Percentiles rank a stretch among this genome's conserved stretches.
Conservation (phyloP, 1,140 invertebrate species). For the Lasaia peninsularis region DNA sequence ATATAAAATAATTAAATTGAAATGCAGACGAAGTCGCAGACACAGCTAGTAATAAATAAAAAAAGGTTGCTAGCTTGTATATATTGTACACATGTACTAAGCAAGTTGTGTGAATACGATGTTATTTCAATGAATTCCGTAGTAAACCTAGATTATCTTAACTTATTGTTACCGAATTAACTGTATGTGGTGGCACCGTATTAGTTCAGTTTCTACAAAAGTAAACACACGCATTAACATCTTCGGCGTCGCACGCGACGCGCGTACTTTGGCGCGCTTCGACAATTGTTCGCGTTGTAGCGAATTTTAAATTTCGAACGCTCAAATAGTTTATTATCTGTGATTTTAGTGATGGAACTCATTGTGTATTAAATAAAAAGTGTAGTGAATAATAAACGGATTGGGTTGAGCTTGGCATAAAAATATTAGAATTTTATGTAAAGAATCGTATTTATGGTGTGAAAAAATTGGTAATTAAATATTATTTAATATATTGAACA, state of each 20-base stretch:
- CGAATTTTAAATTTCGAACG: constrained; percentile 41
- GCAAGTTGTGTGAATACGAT: no score
- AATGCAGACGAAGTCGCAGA: no score
- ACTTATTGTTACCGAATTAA: constrained; percentile 24
- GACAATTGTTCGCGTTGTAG: constrained; percentile 45
- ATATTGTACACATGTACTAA: no score
- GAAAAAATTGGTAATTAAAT: not conserved
- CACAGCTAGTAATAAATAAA: no score
- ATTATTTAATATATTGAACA: no score
- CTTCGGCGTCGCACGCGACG: constrained; percentile 54
- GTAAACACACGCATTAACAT: constrained; percentile 48
- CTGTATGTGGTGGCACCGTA: constrained; percentile 37
- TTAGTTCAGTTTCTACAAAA: constrained; percentile 40
- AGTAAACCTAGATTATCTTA: constrained; percentile 21
- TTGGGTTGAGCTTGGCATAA: constrained; percentile 7
- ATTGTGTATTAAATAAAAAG: constrained; percentile 5
- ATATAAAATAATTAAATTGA: no score
- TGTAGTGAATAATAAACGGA: constrained; percentile 11
- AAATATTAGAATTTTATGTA: not conserved
- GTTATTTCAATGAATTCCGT: not conserved
- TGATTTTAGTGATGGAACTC: constrained; percentile 11
- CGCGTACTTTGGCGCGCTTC: constrained; percentile 47
- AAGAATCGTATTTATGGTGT: not conserved
- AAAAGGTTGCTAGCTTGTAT: no score
- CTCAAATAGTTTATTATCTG: constrained; percentile 10